Conservation (phyloP, 2,888 invertebrate genomes). For the Catocala nupta region DNA sequence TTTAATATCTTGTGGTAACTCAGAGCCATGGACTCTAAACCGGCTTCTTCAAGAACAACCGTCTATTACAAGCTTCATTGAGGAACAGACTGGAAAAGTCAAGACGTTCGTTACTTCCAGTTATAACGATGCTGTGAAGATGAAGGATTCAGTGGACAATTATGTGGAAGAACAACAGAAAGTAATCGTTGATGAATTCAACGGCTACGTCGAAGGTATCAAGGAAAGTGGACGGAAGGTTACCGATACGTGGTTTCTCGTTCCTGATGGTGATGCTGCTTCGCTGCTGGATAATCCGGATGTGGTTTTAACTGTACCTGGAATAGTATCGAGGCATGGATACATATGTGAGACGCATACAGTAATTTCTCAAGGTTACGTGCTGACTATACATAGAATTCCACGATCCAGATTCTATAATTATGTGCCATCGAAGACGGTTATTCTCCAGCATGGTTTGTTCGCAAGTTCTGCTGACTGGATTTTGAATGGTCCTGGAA, state of each 20-base stretch:
- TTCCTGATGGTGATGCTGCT: constrained; percentile 55
- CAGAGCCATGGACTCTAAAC: constrained; percentile 47
- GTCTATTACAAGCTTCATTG: constrained; percentile 44
- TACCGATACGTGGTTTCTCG: constrained; percentile 63
- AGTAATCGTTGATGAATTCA: constrained; percentile 64
- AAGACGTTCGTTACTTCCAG: constrained; percentile 59
- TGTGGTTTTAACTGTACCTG: constrained; percentile 69
- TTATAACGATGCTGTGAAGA: constrained; percentile 53
- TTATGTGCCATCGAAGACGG: constrained; percentile 67
- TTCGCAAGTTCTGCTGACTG: constrained; percentile 93
- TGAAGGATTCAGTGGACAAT: constrained; percentile 64
- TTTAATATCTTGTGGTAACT: constrained; percentile 14
- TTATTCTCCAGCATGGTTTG: constrained; percentile 94
- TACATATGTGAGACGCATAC: constrained; percentile 91
- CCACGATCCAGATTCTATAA: constrained; percentile 82
- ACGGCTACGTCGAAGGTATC: constrained; percentile 65
- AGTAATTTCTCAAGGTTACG: constrained; percentile 93
- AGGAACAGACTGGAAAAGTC: constrained; percentile 58
- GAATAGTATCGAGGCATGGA: constrained; percentile 83
- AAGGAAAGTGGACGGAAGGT: constrained; percentile 64
- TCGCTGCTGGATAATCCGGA: constrained; percentile 70
- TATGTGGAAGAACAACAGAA: constrained; percentile 70
- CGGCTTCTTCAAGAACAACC: constrained; percentile 43
- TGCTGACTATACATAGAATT: constrained; percentile 93
- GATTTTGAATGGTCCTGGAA: constrained; percentile 90